phyloP scores from a whole-genome alignment of 2,888 invertebrate genomes.

The Athetis lepigone region DNA sequence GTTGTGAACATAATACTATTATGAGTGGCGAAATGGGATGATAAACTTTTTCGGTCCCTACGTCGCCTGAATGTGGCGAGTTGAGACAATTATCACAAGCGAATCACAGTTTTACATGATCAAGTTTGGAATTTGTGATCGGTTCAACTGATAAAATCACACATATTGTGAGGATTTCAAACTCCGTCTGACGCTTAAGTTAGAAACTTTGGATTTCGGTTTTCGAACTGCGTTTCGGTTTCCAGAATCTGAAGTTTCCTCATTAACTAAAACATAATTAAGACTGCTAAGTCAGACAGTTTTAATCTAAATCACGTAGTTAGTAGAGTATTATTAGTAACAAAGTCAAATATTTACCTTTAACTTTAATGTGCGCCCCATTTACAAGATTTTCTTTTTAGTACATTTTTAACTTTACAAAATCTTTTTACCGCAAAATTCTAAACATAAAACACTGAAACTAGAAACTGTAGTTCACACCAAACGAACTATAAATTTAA shows the following conservation, averaged over 20 bases:
- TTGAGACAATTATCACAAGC: constrained; percentile 52
- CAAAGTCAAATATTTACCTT: constrained; percentile 5
- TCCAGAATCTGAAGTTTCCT: constrained; percentile 25
- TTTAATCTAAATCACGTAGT: constrained; percentile 5
- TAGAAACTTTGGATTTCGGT: constrained; percentile 30
- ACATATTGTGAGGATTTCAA: constrained; percentile 51
- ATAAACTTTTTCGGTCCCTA: constrained; percentile 58
- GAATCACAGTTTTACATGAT: constrained; percentile 39
- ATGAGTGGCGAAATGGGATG: constrained; percentile 61
- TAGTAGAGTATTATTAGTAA: constrained; percentile 2
- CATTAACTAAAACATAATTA: constrained; percentile 13
- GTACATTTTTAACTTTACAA: constrained; percentile 18
- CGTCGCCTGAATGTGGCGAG: constrained; percentile 31
- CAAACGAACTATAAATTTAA: constrained; percentile 63
- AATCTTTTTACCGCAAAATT: constrained; percentile 35
- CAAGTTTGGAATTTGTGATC: constrained; percentile 38
- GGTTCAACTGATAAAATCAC: constrained; percentile 45
- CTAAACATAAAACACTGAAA: constrained; percentile 42
- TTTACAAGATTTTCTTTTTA: not conserved
- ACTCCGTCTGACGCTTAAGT: constrained; percentile 18
- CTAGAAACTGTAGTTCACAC: constrained; percentile 63
- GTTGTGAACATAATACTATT: constrained; percentile 69
- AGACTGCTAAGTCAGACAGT: constrained; percentile 3
- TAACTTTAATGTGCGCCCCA: not conserved
- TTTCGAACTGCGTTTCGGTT: constrained; percentile 21